A percentile compares a stretch with the other conserved stretches of the same genome.
These are phyloP conservation scores for Sapayoa aenigma DNA, from an alignment of 2,113 vertebrate species.

Conservation along the genomic window DNA sequence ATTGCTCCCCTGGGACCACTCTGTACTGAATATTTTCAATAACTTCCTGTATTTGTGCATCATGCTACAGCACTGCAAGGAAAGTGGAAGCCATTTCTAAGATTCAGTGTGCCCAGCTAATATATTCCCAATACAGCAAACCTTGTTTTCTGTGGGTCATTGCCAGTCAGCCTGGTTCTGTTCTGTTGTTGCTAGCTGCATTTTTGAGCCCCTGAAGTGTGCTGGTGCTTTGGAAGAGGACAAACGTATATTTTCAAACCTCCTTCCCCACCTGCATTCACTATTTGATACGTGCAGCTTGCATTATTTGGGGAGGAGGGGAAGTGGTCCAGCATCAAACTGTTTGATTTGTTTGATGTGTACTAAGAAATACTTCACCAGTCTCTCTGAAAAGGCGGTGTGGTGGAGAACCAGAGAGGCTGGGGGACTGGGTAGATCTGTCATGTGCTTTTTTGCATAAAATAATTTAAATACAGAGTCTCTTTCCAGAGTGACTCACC, in stretches of 20 bases:
- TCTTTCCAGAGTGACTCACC: background rate
- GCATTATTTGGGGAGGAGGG: background rate
- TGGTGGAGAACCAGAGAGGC: background rate
- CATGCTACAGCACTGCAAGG: background rate
- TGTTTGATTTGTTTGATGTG: fast-evolving
- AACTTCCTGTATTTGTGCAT: background rate
- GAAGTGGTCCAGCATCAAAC: background rate
- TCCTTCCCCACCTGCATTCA: background rate
- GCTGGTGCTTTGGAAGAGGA: background rate
- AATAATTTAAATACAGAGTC: background rate
- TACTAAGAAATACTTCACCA: background rate
- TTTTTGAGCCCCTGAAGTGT: background rate
- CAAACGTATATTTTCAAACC: fast-evolving
- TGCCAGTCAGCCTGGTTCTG: background rate
- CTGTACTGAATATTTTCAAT: background rate
- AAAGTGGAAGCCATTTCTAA: background rate
- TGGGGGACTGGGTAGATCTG: background rate
- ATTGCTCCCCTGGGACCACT: background rate
- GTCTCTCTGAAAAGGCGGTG: background rate
- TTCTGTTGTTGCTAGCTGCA: background rate
- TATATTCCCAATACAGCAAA: background rate
- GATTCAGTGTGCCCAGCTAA: background rate
- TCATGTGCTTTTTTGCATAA: background rate
- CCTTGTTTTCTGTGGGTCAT: background rate
- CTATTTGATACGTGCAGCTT: background rate